These are phyloP conservation scores for Diploscapter pachys DNA, from an alignment of 1,140 invertebrate genomes.

Conservation along the genomic window DNA sequence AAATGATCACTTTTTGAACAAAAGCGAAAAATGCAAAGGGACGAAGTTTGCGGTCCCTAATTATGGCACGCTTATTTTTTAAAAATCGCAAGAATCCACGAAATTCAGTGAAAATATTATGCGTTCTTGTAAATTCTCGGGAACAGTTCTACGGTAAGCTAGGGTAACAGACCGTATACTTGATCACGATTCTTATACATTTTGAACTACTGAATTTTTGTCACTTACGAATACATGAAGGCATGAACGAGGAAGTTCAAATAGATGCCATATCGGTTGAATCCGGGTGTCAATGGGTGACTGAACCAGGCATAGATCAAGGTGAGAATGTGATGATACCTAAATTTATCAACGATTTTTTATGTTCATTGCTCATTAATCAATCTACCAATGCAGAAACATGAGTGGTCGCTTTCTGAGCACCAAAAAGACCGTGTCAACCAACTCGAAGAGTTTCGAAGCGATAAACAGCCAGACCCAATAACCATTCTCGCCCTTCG, in stretches of 20 bases:
- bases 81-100: too few relatives aligned
- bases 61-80: too few relatives aligned
- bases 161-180: too few relatives aligned
- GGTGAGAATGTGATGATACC: slow-evolving; percentile 74
- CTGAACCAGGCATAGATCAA: slow-evolving; percentile 94
- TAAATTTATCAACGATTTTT: slow-evolving; percentile 67
- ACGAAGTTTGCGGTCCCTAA: too few relatives aligned
- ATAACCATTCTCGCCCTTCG: slow-evolving; percentile 66
- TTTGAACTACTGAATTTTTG: too few relatives aligned
- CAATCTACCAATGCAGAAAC: slow-evolving; percentile 67
- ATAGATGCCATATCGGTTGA: slow-evolving; percentile 95
- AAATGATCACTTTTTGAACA: too few relatives aligned
- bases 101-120: too few relatives aligned
- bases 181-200: too few relatives aligned
- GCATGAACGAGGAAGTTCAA: slow-evolving; percentile 98
- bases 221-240: slow-evolving; percentile 86
- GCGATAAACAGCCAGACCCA: slow-evolving; percentile 59
- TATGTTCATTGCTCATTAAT: too few relatives aligned
- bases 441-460: slow-evolving; percentile 54
- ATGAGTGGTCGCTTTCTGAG: slow-evolving; percentile 62
- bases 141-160: too few relatives aligned
- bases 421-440: slow-evolving; percentile 56
- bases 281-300: slow-evolving; percentile 88
- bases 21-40: too few relatives aligned
- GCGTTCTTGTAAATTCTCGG: too few relatives aligned